Evolutionary conservation across 53 echinoderm and acorn worm genomes (phyloP), one percentile per base, ranked within the genome.

Genomic region (Mesocentrotus franciscanus): DNA sequence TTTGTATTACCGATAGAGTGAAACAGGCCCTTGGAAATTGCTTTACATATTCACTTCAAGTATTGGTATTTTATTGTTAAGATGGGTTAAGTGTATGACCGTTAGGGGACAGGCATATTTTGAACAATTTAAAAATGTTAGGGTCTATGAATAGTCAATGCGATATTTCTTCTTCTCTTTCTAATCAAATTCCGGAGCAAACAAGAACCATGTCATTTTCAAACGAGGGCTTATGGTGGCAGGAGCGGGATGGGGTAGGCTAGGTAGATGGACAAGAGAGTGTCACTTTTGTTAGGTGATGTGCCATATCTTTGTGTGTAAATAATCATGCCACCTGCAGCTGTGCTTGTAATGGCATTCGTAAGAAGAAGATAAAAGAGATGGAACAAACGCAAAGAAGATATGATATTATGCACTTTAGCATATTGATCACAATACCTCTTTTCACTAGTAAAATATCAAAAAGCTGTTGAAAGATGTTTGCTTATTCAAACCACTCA

Each of bases 291-390:
- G 87, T 33, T 26, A 57, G 58, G 0, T 85, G 26, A 58, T 85
- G 87, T 85, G 87, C 59, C 87, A 87, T 87, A 87, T 87, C 87
- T 87, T 56, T 57, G 56, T 87, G 56, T 59, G 87, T 58, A 26
- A 59, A 87, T 87, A 87, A 87, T 56, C 58, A 27, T 57, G 29
- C 57, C 87, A 87, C 87, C 87, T 58, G 87, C 87, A 87, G 87
- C 87, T 87, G 87, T 26, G 56, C n/a, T 57, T 87, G 58, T 87
- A 24, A 20, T 58, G 22, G 55, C 27, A 84, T 84, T 83, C 75
- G 6, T 34, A 33, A 78, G 34, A 33, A 78, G 32, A 33, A 78
- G n/a, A 55, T 55, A 4, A 84, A 84, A 83, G 39, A 42, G 84
- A 84, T 55, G 55, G 49, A 9, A 84, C 42, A 84, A 84, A 84